These are phyloP conservation scores for Lobophora halterata DNA, from an alignment of 2,888 invertebrate genomes.

Conservation along the genomic window DNA sequence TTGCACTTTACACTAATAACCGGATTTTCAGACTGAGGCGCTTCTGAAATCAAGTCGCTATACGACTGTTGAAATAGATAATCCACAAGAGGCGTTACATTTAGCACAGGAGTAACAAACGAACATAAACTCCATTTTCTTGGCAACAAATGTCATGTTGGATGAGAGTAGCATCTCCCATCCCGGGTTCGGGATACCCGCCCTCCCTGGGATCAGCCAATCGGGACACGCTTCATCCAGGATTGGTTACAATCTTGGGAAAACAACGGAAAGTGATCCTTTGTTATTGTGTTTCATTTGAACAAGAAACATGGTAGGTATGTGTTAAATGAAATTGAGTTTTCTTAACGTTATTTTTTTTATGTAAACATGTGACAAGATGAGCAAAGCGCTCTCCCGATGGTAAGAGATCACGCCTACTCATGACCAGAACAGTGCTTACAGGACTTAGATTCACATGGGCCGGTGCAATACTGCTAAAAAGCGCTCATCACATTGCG, in stretches of 20 bases:
- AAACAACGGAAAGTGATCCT: slow-evolving; percentile 60
- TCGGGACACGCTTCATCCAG: slow-evolving; percentile 40
- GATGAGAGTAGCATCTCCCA: slow-evolving; percentile 41
- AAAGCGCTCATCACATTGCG: too few species aligned
- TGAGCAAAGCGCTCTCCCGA: too few species aligned
- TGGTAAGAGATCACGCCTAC: too few species aligned
- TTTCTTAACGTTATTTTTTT: too few species aligned
- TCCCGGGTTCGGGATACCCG: slow-evolving; percentile 59
- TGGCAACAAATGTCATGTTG: slow-evolving; percentile 51
- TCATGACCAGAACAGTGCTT: too few species aligned
- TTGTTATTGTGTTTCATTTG: slow-evolving; percentile 59
- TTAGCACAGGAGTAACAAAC: slow-evolving; percentile 40
- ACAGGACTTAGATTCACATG: too few species aligned
- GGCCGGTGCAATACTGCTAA: too few species aligned
- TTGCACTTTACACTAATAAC: slow-evolving; percentile 34
- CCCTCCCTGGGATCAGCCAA: slow-evolving; percentile 58
- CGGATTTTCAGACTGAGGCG: slow-evolving; percentile 34
- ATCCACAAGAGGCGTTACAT: slow-evolving; percentile 64
- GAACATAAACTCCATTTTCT: slow-evolving; percentile 51
- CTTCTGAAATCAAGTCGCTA: slow-evolving; percentile 60
- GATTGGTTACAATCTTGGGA: slow-evolving; percentile 69
- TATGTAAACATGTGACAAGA: too few species aligned
- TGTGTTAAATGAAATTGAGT: slow-evolving; percentile 10
- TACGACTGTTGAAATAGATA: slow-evolving; percentile 48
- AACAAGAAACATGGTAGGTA: slow-evolving; percentile 40